Percentiles rank a stretch among this genome's conserved stretches.
These are phyloP conservation scores for Rhipidura dahli DNA, from an alignment of 2,113 vertebrate species.

Conservation along the genomic window DNA sequence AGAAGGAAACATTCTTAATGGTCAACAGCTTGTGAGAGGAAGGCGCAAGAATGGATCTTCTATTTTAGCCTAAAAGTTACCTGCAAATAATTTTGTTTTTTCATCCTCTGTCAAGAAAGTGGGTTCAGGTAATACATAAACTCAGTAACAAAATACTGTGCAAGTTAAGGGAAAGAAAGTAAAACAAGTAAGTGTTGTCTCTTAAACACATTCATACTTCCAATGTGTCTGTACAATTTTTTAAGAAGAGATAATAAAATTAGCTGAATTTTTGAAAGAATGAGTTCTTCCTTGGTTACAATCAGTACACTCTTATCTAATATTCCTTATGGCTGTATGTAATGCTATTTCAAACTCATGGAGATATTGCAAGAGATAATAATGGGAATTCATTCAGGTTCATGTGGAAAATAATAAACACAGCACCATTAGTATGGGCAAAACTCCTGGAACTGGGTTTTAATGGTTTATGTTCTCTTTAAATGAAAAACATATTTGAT, in stretches of 20 bases:
- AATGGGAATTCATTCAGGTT: neutral
- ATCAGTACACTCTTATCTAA: neutral
- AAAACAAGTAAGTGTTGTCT: neutral
- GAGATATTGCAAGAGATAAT: neutral
- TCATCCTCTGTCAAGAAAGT: neutral
- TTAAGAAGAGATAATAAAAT: neutral
- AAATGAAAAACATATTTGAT: neutral
- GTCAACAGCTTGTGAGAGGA: neutral
- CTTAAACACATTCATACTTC: neutral
- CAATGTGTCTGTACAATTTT: neutral
- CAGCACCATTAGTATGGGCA: neutral
- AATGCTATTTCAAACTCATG: neutral
- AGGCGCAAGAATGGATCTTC: neutral
- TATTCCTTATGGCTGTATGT: neutral
- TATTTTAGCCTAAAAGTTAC: neutral
- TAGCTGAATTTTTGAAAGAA: neutral
- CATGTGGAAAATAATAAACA: neutral
- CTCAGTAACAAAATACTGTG: neutral
- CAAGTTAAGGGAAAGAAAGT: neutral
- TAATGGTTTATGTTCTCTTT: neutral
- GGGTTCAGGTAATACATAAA: fast-evolving
- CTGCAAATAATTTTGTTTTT: neutral
- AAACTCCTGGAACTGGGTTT: neutral
- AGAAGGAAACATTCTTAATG: neutral
- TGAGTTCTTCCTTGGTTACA: neutral